Evolutionary conservation across 2,888 invertebrate species (phyloP), one percentile per base, ranked within the genome.

Genomic region (Cataglyphis livida): DNA sequence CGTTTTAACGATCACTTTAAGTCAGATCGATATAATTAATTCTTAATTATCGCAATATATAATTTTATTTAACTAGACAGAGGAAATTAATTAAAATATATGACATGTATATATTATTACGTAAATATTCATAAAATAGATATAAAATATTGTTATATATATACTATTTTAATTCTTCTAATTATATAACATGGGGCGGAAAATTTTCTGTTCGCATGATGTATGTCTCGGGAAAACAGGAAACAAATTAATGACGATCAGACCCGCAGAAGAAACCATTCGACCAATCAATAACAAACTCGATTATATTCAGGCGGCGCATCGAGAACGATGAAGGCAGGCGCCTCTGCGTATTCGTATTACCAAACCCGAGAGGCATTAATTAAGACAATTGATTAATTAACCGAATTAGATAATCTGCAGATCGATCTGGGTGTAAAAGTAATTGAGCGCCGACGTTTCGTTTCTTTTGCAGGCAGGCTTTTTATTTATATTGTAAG

Each of bases 301-400:
- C 54, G 54, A 87, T 87, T 87, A 85, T 75, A 81, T 85, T 85
- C 74, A 83, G 74, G 51, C 70, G 73, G 65, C 71, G 15, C 44
- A 59, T 73, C 59, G 44, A 78, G 18, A 73, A 71, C n/a, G 66
- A 66, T 76, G 35, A 35, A 44, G 44, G 59, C 73, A 44, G 44
- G 74, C 73, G 59, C 74, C 59, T 78, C 21, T 71, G 44, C 57
- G 54, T 73, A 76, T 54, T 54, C 38, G 51, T 44, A 44, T 74
- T 74, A 62, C 28, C 32, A n/a, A 44, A 21, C 12, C 25, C 59
- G 90, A 87, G 88, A 88, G 90, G 86, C 84, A 86, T 92, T 92
- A 92, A 93, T 92, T 92, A 92, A 89, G 84, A 85, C 92, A 93
- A 93, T 93, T 93, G 93, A 91, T 93, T 92, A 93, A 94, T 94